Conservation (phyloP, 2,888 invertebrate genomes). For the Rhimphoctona megacephalus region DNA sequence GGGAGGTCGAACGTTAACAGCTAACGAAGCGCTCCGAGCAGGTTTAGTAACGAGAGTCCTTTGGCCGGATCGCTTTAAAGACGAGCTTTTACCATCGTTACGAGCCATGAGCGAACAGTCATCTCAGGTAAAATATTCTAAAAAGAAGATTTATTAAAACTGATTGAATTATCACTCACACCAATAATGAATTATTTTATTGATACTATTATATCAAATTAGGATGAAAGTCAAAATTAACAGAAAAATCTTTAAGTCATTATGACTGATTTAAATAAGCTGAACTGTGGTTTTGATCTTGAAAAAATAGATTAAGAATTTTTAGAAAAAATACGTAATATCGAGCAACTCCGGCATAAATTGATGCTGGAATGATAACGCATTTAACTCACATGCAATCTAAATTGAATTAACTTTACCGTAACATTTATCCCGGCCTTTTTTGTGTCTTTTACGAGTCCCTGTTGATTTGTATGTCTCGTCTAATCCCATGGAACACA, state of each 20-base stretch:
- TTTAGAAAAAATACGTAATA: too few species aligned
- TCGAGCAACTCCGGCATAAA: too few species aligned
- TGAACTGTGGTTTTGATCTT: too few species aligned
- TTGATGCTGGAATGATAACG: too few species aligned
- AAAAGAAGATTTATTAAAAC: background rate
- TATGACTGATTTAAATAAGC: too few species aligned
- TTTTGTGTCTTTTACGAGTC: background rate
- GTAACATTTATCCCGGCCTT: background rate
- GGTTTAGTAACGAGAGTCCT: slow-evolving; percentile 93
- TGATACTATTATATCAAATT: too few species aligned
- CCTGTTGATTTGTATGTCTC: background rate
- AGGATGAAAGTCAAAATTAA: background rate
- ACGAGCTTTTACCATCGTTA: slow-evolving; percentile 90
- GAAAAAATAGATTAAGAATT: too few species aligned
- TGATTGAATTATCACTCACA: background rate
- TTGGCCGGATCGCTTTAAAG: slow-evolving; percentile 91
- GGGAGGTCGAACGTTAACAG: slow-evolving; percentile 91
- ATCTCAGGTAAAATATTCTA: slow-evolving; percentile 87
- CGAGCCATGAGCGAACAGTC: slow-evolving; percentile 91
- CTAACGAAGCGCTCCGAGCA: slow-evolving; percentile 91
- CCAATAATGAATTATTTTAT: too few species aligned
- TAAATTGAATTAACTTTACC: background rate
- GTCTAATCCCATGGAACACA: slow-evolving; percentile 84
- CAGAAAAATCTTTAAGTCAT: too few species aligned
- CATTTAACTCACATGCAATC: too few species aligned